Percentiles rank a stretch among this genome's conserved stretches.
phyloP scores from a whole-genome alignment of 30 jellyfish, hydroid and myxozoan species.

The Hydractinia symbiolongicarpus region DNA sequence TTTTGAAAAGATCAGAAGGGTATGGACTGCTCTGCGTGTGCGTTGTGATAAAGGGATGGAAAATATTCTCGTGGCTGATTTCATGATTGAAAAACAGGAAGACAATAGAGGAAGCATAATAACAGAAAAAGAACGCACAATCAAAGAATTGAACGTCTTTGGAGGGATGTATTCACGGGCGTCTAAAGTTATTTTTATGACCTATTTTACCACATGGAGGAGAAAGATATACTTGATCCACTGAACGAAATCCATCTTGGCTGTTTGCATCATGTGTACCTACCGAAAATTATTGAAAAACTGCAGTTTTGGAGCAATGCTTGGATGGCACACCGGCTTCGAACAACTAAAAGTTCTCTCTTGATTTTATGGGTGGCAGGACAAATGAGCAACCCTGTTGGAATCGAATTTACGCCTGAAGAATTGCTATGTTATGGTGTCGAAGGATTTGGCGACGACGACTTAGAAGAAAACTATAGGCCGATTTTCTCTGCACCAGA shows the following conservation, averaged over 20 bases:
- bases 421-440: constrained; percentile 29
- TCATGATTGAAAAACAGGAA: constrained; percentile 37
- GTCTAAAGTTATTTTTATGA: constrained; percentile 30
- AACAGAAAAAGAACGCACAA: constrained; percentile 48
- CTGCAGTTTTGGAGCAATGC: constrained; percentile 29
- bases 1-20: constrained; percentile 23
- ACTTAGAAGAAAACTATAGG: constrained; percentile 17
- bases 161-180: constrained; percentile 48
- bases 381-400: constrained; percentile 48
- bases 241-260: constrained; percentile 28
- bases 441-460: constrained; percentile 26
- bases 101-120: constrained; percentile 44
- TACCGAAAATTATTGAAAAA: constrained; percentile 21
- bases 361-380: constrained; percentile 48
- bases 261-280: constrained; percentile 10
- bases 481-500: constrained; percentile 41
- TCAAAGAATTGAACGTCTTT: constrained; percentile 38
- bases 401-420: constrained; percentile 20
- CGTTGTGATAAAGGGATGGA: constrained; percentile 63
- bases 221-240: constrained; percentile 40
- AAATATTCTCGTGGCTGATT: constrained; percentile 44
- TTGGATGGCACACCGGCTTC: constrained; percentile 36
- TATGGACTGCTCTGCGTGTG: constrained; percentile 50
- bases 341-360: constrained; percentile 45
- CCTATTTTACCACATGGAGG: constrained; percentile 49